These are phyloP conservation scores for Sycophila texana DNA, from an alignment of 2,888 invertebrate species.

Conservation along the genomic window DNA sequence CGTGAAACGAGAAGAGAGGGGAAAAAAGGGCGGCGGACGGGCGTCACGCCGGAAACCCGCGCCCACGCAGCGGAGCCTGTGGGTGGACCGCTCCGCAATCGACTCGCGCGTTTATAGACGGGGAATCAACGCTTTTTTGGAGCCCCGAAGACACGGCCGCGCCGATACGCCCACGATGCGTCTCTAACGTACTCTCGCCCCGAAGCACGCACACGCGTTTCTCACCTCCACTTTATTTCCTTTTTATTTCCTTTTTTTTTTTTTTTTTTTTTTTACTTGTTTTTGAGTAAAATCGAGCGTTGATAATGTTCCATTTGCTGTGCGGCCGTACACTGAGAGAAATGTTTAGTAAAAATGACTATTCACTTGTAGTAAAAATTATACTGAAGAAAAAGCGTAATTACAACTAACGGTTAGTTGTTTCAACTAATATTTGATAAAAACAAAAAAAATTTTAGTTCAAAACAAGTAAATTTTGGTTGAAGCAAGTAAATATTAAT, in stretches of 20 bases:
- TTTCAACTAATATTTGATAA: no score
- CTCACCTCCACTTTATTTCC: background rate
- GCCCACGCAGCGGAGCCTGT: conserved; percentile 49
- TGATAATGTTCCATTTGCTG: no score
- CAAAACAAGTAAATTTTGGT: no score
- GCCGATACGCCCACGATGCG: conserved; percentile 26
- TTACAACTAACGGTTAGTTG: no score
- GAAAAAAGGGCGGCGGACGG: background rate
- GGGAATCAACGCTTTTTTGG: conserved; percentile 51
- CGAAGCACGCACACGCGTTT: background rate
- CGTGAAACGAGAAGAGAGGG: background rate
- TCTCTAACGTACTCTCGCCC: conserved; percentile 15
- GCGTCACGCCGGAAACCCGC: conserved; percentile 56
- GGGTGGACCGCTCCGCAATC: conserved; percentile 36
- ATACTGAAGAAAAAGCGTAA: no score
- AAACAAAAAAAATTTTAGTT: no score
- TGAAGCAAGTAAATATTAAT: no score
- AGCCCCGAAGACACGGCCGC: conserved; percentile 10
- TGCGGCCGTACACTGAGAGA: no score
- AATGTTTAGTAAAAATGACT: no score
- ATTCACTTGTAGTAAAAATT: no score
- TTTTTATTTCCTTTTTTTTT: background rate
- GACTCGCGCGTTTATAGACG: conserved; percentile 33
- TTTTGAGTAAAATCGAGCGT: background rate
- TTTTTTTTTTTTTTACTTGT: background rate